Evolutionary conservation across 2,113 vertebrate genomes (phyloP).

Genomic region (Catharus fuscescens): DNA sequence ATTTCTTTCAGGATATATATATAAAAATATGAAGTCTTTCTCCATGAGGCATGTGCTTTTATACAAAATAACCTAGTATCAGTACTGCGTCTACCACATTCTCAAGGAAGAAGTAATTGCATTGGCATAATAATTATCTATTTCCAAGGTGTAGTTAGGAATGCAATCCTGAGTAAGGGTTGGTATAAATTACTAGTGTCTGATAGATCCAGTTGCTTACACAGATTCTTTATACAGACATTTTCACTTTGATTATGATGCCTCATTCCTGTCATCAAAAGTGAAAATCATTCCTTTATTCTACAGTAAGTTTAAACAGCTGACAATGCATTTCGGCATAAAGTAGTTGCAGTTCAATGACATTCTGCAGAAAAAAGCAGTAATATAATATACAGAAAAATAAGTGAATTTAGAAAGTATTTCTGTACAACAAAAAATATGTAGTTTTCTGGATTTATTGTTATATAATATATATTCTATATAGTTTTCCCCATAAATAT

Average conservation of each 20-base stretch:
- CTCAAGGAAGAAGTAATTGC: conserved; percentile 49
- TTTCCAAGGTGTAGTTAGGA: conserved; percentile 43
- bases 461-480: too few relatives aligned
- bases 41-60: background rate
- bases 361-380: background rate
- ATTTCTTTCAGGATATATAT: background rate
- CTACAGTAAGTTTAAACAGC: too few relatives aligned
- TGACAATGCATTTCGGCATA: conserved; percentile 33
- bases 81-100: conserved; percentile 24
- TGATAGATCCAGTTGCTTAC: conserved; percentile 14
- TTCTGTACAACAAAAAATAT: background rate
- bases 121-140: conserved; percentile 33
- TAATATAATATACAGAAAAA: background rate
- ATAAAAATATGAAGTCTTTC: background rate
- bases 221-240: conserved; percentile 19
- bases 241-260: conserved; percentile 42
- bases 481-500: background rate
- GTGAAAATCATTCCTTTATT: background rate
- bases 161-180: conserved; percentile 30
- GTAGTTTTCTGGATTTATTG: background rate
- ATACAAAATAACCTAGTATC: conserved; percentile 18
- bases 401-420: background rate
- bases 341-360: conserved; percentile 42
- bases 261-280: conserved; percentile 46
- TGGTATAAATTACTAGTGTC: conserved; percentile 35